Evolutionary conservation across 2,113 vertebrate genomes (phyloP), one percentile per base, ranked within the genome.

Genomic region (Regulus satrapa): DNA sequence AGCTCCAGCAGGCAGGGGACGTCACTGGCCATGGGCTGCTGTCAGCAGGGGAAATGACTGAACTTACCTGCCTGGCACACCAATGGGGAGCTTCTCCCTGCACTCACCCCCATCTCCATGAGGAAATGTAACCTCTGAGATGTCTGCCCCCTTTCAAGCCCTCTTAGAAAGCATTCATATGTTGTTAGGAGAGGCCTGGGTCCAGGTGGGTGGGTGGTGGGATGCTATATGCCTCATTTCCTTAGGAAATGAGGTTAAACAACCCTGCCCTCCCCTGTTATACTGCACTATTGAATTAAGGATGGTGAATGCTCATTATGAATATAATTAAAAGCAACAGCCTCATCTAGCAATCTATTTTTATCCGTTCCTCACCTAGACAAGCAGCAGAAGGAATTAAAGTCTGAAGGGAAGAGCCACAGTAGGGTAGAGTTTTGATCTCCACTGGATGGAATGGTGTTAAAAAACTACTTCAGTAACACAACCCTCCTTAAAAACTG

Each of bases 261-360:
- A 49, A 7, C 19, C 54, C 85, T 90, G 67, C 75, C 67, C 58
- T 90, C 79, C 59, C 52, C 32, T 16, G 14, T 62, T 92, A 63
- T 4, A 59, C 41, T 26, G 40, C 68, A 80, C 88, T 94, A 92
- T 90, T 80, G 85, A 95, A 93, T 96, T 94, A 96, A 88, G 88
- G 82, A 67, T 77, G 63, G 91, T 1, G 7, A 86, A 80, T 32
- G 59, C 75, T 96, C 68, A 29, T 96, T 96, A 95, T 80, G 92
- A 94, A 83, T 85, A 85, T 64, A 95, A 97, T 94, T 92, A 92
- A 96, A 92, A 78, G 88, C 67, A 96, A 88, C 82, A 93, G 63
- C 77, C 92, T 91, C 80, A 83, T 90, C 88, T 91, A 92, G 77
- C 77, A 79, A 79, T 79, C 94, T 95, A 91, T 95, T 96, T 96